Evolutionary conservation across 1,140 invertebrate species (phyloP).

Genomic region (Neoseiulus cucumeris): DNA sequence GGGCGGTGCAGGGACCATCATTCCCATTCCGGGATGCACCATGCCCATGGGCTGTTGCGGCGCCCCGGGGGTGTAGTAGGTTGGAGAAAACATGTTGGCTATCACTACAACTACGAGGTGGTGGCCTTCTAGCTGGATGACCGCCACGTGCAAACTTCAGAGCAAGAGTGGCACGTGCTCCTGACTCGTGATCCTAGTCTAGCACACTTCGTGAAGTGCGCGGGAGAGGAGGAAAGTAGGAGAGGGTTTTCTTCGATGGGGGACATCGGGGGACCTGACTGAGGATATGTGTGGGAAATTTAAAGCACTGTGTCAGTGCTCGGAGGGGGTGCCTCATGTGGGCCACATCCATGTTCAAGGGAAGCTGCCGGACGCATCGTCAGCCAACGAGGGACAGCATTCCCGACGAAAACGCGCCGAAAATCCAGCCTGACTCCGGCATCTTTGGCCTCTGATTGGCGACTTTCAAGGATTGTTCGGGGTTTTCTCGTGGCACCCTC

Average conservation of each 20-base stretch:
- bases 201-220: conserved; percentile 9
- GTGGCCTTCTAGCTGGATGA: background rate
- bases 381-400: too few species aligned
- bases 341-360: too few species aligned
- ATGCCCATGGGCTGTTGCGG: background rate
- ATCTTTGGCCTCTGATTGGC: too few species aligned
- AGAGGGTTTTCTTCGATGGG: background rate
- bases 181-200: too few species aligned
- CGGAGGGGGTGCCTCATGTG: too few species aligned
- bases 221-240: background rate
- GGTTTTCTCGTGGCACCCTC: background rate
- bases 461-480: background rate
- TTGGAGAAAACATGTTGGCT: background rate
- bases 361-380: too few species aligned
- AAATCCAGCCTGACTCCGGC: too few species aligned
- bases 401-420: too few species aligned
- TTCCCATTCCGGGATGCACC: background rate
- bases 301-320: background rate
- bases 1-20: background rate
- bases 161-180: conserved; percentile 4
- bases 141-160: background rate
- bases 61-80: background rate
- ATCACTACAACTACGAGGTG: too few species aligned
- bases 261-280: too few species aligned
- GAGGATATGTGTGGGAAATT: conserved; percentile 2